Percentiles rank a stretch among this genome's conserved stretches.
These are phyloP conservation scores for Aythya baeri DNA, from an alignment of 2,113 vertebrate genomes.

Conservation along the genomic window DNA sequence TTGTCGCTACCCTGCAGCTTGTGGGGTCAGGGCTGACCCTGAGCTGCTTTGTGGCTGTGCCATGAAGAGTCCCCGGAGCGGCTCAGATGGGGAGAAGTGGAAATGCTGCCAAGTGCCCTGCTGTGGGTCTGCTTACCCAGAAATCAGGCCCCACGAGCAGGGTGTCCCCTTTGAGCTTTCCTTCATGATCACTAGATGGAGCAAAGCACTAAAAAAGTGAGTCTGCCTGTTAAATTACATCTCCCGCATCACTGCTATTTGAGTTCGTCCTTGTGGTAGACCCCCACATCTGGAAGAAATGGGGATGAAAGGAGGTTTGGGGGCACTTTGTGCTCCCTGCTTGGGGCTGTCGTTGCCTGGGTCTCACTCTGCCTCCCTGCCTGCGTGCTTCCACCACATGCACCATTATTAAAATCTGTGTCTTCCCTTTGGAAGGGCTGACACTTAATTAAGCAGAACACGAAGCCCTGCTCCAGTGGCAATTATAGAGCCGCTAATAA, in stretches of 20 bases:
- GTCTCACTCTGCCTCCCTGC: background rate
- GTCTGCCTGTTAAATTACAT: background rate
- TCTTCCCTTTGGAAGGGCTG: background rate
- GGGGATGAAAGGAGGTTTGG: background rate
- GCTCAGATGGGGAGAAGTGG: too few species aligned
- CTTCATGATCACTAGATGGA: background rate
- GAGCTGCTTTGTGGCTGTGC: too few species aligned
- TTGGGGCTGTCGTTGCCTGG: rapidly evolving
- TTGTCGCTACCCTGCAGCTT: too few species aligned
- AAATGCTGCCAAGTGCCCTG: too few species aligned
- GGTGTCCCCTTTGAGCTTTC: background rate
- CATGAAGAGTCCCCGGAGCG: too few species aligned
- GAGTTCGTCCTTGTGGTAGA: rapidly evolving
- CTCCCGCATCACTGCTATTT: background rate
- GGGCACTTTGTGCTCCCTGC: background rate
- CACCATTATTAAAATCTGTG: rapidly evolving
- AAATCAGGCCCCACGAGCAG: too few species aligned
- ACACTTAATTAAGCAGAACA: background rate
- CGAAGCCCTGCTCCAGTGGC: rapidly evolving
- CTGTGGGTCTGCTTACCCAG: too few species aligned
- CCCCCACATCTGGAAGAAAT: background rate
- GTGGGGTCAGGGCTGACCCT: too few species aligned
- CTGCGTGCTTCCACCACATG: rapidly evolving
- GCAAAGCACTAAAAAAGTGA: background rate
- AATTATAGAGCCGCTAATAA: background rate